Conservation (phyloP, 2,888 invertebrate genomes). For the Cinara cedri region DNA sequence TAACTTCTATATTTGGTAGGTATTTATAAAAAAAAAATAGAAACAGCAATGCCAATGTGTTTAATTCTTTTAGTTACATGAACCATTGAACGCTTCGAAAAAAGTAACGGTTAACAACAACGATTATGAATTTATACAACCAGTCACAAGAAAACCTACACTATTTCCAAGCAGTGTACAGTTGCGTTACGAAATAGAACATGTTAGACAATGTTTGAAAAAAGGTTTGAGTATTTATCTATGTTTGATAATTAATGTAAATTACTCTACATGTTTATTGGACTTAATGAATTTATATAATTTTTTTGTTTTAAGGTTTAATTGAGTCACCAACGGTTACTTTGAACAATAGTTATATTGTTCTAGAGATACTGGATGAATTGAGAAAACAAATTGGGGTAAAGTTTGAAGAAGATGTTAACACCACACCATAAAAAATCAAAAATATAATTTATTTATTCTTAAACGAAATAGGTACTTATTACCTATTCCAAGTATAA, state of each 20-base stretch:
- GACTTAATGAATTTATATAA: not conserved
- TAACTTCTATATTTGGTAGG: too few relatives aligned
- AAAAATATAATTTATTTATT: not conserved
- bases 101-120: slow-evolving; percentile 32
- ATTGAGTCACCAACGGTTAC: slow-evolving; percentile 33
- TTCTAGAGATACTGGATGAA: slow-evolving; percentile 31
- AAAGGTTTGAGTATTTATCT: slow-evolving; percentile 65
- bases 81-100: slow-evolving; percentile 26
- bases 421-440: not conserved
- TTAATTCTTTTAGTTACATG: slow-evolving; percentile 21
- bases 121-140: slow-evolving; percentile 67
- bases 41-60: too few relatives aligned
- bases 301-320: slow-evolving; percentile 22
- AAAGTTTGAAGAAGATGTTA: slow-evolving; percentile 26
- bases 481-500: too few relatives aligned
- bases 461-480: too few relatives aligned
- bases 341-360: slow-evolving; percentile 16
- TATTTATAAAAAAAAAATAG: too few relatives aligned
- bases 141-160: slow-evolving; percentile 67
- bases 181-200: slow-evolving; percentile 78
- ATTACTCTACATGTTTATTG: not conserved
- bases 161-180: slow-evolving; percentile 76
- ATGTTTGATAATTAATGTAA: not conserved
- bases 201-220: slow-evolving; percentile 75
- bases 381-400: slow-evolving; percentile 40